Base-by-base conservation (phyloP, 2,797 vertebrate species). In the Mallotus villosus region DNA sequence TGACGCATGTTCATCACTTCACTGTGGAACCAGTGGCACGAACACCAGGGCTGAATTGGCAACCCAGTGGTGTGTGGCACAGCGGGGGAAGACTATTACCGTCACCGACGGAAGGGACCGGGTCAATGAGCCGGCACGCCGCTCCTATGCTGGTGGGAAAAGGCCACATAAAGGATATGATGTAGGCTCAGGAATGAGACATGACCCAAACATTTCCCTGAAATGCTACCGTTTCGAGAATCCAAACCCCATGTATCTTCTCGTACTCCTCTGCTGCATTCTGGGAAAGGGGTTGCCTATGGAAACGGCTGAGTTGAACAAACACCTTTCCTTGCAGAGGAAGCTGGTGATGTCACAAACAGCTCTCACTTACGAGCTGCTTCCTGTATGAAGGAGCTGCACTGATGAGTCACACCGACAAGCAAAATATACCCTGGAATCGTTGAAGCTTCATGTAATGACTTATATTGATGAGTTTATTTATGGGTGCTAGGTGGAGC, bases 391-490 rank as follows among this genome's bases (percentile, higher is more conserved):
- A 46, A 46, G 12, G 41, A 46, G 9, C 9, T 8, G 41, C 41
- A 46, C 41, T 19, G 68, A 46, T 78, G 73, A 80, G 74, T 82
- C 59, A 68, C 5, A 74, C 55, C 60, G 67, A 75, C 61, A 75
- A 58, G 5, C 32, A 62, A 72, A 60, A 58, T 22, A 53, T 49
- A 75, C 63, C 60, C 34, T 37, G 19, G 17, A 19, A 63, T 22
- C 7, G 5, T 21, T n/a, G 55, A n/a, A 5, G 55, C 21, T 58
- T 58, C 19, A 4, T 58, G 19, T n/a, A n/a, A 22, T 58, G 3
- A 58, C 27, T 29, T 34, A 25, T 87, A 90, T 90, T 80, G 86
- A 89, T 82, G 64, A 68, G 76, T 82, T 80, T 87, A 89, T 89
- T 90, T 85, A 79, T 82, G 86, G 85, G 79, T 65, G 4, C 70